Conservation (phyloP, 2,113 vertebrate genomes). For the Lipotes vexillifer region DNA sequence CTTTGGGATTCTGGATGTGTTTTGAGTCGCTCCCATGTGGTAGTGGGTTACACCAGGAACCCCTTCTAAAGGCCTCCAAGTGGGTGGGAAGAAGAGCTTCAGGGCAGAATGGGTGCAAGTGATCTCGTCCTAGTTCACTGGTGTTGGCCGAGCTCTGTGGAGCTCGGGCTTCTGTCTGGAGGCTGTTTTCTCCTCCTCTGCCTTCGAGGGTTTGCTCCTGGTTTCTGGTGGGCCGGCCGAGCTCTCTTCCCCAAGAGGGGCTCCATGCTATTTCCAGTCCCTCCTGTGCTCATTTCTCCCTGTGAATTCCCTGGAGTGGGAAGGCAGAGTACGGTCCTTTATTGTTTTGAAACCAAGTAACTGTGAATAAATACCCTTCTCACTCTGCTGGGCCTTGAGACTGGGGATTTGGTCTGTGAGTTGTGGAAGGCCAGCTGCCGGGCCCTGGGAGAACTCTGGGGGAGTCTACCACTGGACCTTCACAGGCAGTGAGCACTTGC, state of each 20-base stretch:
- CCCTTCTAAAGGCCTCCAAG: neutral
- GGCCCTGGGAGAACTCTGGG: neutral
- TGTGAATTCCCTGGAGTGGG: slow-evolving; percentile 52
- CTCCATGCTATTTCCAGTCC: slow-evolving; percentile 63
- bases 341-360: slow-evolving; percentile 62
- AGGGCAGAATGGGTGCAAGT: neutral
- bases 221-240: neutral
- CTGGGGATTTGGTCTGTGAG: neutral
- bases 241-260: slow-evolving; percentile 25
- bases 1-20: neutral
- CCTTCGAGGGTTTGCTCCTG: slow-evolving; percentile 15
- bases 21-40: neutral
- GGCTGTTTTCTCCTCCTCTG: neutral
- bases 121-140: neutral
- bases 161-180: neutral
- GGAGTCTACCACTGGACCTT: neutral
- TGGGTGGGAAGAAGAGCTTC: neutral
- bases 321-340: slow-evolving; percentile 27
- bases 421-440: neutral
- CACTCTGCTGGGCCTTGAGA: neutral
- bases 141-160: neutral
- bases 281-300: slow-evolving; percentile 64
- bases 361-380: neutral
- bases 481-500: neutral
- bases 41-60: neutral